Conservation (phyloP, 2,113 vertebrate species). For the Myrmecobius fasciatus region DNA sequence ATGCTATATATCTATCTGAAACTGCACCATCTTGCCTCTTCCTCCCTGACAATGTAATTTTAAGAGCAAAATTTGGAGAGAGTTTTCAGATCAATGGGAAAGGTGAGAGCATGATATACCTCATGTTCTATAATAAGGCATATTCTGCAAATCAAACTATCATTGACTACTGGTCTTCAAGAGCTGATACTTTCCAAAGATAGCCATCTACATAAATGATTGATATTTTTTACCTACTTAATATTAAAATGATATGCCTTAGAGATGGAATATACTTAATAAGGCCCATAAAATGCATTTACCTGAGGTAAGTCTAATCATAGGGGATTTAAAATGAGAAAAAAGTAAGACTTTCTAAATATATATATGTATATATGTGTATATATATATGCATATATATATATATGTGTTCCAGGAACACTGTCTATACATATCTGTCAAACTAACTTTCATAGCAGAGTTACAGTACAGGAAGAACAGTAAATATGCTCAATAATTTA, state of each 20-base stretch:
- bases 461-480: background rate
- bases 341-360: background rate
- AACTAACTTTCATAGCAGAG: background rate
- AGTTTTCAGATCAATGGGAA: background rate
- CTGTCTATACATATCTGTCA: background rate
- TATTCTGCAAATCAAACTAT: background rate
- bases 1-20: background rate
- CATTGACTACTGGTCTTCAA: background rate
- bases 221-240: background rate
- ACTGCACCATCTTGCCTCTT: background rate
- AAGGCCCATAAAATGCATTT: background rate
- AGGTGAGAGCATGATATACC: background rate
- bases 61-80: background rate
- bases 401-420: too few species aligned
- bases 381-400: too few species aligned
- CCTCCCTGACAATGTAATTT: background rate
- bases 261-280: background rate
- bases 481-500: background rate
- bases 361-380: too few species aligned
- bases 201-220: background rate
- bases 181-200: background rate
- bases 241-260: background rate
- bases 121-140: background rate
- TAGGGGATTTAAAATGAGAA: background rate
- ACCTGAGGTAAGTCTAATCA: background rate